Percentiles rank a stretch among this genome's conserved stretches.
These are phyloP conservation scores for Oceanites oceanicus DNA, from an alignment of 2,113 vertebrate genomes.

Conservation along the genomic window DNA sequence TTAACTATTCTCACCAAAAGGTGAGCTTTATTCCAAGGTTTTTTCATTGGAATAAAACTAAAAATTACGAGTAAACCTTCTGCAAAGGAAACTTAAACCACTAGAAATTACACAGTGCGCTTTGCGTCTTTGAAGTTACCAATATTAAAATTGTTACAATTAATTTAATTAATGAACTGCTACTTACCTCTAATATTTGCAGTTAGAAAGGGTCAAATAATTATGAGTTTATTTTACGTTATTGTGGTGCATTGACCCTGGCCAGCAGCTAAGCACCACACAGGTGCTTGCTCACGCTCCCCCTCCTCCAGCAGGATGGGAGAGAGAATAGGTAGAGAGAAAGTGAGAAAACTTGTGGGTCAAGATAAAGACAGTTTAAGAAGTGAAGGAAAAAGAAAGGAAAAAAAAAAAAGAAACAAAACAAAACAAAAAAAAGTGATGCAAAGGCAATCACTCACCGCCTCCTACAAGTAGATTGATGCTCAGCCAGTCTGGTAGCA, in stretches of 20 bases:
- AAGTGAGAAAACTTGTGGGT: background rate
- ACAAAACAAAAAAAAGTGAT: background rate
- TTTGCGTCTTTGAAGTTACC: background rate
- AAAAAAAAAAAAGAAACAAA: background rate
- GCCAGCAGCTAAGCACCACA: background rate
- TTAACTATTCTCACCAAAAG: background rate
- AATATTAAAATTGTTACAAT: background rate
- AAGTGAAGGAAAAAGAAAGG: background rate
- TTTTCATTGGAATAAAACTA: background rate
- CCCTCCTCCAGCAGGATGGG: background rate
- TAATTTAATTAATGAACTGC: background rate
- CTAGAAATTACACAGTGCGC: background rate
- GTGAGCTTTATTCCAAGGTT: background rate
- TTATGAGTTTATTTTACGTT: background rate
- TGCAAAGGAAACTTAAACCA: background rate
- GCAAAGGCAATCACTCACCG: background rate
- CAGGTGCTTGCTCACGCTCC: fast-evolving
- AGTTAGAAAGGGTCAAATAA: background rate
- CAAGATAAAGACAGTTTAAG: background rate
- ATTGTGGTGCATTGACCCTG: background rate
- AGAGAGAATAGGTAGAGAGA: background rate
- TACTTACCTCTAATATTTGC: background rate
- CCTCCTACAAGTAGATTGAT: background rate
- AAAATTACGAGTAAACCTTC: background rate
- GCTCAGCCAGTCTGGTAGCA: background rate